A percentile compares a stretch with the other conserved stretches of the same genome.
Conservation (phyloP, 1,140 invertebrate genomes). For the Habropoda laboriosa region DNA sequence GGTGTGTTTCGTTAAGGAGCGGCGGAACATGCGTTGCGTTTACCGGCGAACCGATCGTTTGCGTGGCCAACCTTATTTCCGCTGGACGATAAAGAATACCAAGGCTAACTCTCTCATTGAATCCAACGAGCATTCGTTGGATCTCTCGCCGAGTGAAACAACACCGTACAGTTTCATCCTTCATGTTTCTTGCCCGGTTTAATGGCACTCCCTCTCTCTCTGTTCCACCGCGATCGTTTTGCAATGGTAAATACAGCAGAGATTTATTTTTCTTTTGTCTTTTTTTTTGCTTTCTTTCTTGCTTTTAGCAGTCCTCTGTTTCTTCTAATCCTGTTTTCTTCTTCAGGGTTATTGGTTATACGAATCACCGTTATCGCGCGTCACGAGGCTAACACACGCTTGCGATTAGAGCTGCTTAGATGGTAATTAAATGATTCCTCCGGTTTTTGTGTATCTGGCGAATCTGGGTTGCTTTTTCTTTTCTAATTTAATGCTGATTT, state of each 20-base stretch:
- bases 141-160: slow-evolving; percentile 41
- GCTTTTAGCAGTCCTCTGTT: too few relatives aligned
- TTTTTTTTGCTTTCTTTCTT: background rate
- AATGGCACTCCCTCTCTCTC: background rate
- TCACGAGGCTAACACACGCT: background rate
- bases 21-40: slow-evolving; percentile 13
- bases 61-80: slow-evolving; percentile 61
- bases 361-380: background rate
- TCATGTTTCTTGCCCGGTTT: slow-evolving; percentile 26
- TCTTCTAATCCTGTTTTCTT: too few relatives aligned
- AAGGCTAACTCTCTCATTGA: slow-evolving; percentile 41
- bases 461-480: too few relatives aligned
- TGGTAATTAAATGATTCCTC: background rate
- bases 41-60: slow-evolving; percentile 28
- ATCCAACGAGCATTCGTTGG: slow-evolving; percentile 34
- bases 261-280: background rate
- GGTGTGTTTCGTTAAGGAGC: slow-evolving; percentile 34
- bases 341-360: background rate
- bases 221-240: slow-evolving; percentile 4
- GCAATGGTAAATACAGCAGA: slow-evolving; percentile 16
- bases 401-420: background rate
- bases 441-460: too few relatives aligned
- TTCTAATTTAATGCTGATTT: too few relatives aligned
- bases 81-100: slow-evolving; percentile 53
- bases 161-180: background rate